Evolutionary conservation across 2,797 vertebrate genomes (phyloP).

Genomic region (Falco biarmicus): DNA sequence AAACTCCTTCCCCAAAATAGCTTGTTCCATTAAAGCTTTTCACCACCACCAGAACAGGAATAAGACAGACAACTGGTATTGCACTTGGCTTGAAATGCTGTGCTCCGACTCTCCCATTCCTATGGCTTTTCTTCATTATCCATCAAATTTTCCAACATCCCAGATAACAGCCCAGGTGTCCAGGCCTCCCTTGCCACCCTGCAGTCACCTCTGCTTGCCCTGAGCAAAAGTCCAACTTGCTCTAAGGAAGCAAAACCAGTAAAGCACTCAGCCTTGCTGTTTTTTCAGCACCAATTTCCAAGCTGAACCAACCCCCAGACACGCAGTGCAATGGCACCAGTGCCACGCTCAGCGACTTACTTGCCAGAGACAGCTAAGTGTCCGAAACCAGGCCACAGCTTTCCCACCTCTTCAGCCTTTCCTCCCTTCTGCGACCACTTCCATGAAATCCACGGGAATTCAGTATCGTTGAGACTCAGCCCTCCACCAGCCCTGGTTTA

Average conservation of each 20-base stretch:
- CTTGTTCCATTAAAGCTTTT: not conserved
- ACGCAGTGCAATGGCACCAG: fast-evolving
- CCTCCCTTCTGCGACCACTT: not conserved
- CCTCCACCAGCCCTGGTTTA: not conserved
- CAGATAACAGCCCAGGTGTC: not conserved
- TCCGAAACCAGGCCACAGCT: not conserved
- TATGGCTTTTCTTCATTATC: not conserved
- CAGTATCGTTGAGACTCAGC: not conserved
- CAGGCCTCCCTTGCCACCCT: not conserved
- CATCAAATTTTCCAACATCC: not conserved
- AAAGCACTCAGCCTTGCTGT: not conserved
- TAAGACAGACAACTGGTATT: not conserved
- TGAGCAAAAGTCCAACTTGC: not conserved
- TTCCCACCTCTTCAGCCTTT: not conserved
- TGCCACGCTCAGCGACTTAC: not conserved
- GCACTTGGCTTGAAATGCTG: not conserved
- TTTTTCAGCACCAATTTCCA: not conserved
- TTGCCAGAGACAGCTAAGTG: not conserved
- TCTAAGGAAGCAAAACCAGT: not conserved
- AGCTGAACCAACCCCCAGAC: not conserved
- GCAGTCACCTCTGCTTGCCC: not conserved
- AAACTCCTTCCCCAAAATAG: not conserved
- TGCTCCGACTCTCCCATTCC: not conserved
- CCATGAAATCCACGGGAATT: not conserved
- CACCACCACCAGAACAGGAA: not conserved